phyloP scores from a whole-genome alignment of 2,888 invertebrate species.

The Calameuta idolon region DNA sequence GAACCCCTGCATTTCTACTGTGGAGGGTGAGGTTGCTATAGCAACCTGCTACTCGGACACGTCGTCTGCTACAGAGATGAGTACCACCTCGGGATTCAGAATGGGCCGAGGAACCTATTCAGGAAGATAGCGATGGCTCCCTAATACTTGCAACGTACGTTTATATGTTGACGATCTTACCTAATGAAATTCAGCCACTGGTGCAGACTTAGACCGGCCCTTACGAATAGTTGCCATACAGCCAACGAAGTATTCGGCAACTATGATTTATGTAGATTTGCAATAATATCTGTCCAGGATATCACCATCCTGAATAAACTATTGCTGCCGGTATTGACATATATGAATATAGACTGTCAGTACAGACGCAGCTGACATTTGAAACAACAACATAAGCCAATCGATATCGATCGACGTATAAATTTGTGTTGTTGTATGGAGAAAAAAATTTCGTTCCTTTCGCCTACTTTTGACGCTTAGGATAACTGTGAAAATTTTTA shows the following conservation, averaged over 20 bases:
- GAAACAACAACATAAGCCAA: neutral
- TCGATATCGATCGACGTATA: neutral
- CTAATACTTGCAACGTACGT: neutral
- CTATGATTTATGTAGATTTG: neutral
- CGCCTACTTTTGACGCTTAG: no score
- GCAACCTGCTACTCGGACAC: slow-evolving; percentile 51
- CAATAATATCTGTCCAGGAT: neutral
- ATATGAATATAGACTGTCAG: neutral
- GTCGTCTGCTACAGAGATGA: slow-evolving; percentile 35
- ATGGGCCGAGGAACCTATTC: slow-evolving; percentile 8
- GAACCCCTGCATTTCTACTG: slow-evolving; percentile 25
- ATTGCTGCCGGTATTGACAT: neutral
- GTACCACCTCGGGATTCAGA: slow-evolving; percentile 24
- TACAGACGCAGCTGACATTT: neutral
- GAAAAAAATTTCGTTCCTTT: no score
- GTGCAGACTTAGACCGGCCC: neutral
- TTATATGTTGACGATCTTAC: neutral
- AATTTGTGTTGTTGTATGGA: neutral
- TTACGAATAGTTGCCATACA: neutral
- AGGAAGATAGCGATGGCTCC: neutral
- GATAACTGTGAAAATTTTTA: no score
- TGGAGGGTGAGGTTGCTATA: slow-evolving; percentile 41
- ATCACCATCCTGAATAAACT: neutral
- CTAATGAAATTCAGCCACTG: neutral
- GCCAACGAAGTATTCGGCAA: neutral